Evolutionary conservation across 2,113 vertebrate species (phyloP).

Genomic region (Pteruthius melanotis): DNA sequence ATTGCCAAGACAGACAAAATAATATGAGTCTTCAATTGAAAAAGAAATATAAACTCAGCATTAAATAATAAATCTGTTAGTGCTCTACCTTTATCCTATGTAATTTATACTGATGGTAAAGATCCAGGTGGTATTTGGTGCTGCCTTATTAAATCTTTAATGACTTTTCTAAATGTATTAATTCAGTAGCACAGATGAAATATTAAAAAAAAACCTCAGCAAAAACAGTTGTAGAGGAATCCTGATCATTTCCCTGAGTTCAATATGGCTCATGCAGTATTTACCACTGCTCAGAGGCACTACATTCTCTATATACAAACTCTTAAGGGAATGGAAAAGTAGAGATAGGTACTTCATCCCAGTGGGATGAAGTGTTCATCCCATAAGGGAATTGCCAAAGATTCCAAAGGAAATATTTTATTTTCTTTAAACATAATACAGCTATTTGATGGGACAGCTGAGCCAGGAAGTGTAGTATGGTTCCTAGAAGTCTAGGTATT

Average conservation of each 20-base stretch:
- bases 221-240: background rate
- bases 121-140: background rate
- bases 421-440: background rate
- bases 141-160: background rate
- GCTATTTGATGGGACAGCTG: background rate
- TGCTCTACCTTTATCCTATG: background rate
- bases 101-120: background rate
- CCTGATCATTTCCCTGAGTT: background rate
- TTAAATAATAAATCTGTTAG: background rate
- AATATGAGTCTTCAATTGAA: background rate
- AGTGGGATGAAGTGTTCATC: background rate
- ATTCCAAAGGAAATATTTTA: background rate
- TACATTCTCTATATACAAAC: background rate
- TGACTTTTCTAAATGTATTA: background rate
- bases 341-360: background rate
- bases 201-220: background rate
- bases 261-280: background rate
- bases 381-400: background rate
- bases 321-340: background rate
- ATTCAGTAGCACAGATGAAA: background rate
- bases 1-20: background rate
- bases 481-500: background rate
- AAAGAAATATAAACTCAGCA: background rate
- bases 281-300: background rate
- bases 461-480: background rate